These are phyloP conservation scores for Champsocephalus esox DNA, from an alignment of 2,797 vertebrate species.

Conservation along the genomic window DNA sequence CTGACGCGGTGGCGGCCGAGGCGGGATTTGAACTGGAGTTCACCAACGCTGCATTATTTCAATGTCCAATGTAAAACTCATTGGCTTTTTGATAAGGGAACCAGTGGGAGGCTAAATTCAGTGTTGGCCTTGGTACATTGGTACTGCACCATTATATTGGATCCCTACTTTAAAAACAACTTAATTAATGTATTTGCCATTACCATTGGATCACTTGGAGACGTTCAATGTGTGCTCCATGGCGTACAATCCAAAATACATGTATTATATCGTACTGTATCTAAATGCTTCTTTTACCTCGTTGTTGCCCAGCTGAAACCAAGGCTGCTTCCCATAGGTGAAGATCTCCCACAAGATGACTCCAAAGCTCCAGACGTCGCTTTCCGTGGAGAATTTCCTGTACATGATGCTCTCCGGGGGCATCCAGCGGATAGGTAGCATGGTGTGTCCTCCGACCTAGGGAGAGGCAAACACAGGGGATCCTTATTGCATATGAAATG, in stretches of 20 bases:
- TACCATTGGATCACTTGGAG: not conserved
- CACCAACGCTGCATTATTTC: no score
- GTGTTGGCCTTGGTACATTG: no score
- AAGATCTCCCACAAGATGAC: constrained; percentile 99
- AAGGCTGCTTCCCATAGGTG: constrained; percentile 98
- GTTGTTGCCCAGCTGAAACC: constrained; percentile 98
- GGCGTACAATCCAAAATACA: not conserved
- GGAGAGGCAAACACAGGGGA: constrained; percentile 5
- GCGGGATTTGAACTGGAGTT: no score
- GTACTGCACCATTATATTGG: no score
- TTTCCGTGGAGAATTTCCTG: constrained; percentile 98
- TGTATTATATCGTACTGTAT: not conserved
- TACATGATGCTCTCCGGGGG: constrained; percentile 99
- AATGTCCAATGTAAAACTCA: no score
- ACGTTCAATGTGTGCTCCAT: constrained; percentile 1
- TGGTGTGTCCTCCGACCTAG: constrained; percentile 98
- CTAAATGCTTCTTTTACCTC: constrained; percentile 86
- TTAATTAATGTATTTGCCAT: constrained; percentile 3
- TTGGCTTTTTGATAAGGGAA: no score
- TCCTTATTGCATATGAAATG: constrained; percentile 41
- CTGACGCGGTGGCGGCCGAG: no score
- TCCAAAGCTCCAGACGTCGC: constrained; percentile 98
- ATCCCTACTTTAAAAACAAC: not conserved
- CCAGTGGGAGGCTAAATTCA: no score
- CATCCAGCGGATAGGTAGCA: constrained; percentile 99